phyloP scores from a whole-genome alignment of 2,888 invertebrate genomes.

The Macrophya alboannulata region DNA sequence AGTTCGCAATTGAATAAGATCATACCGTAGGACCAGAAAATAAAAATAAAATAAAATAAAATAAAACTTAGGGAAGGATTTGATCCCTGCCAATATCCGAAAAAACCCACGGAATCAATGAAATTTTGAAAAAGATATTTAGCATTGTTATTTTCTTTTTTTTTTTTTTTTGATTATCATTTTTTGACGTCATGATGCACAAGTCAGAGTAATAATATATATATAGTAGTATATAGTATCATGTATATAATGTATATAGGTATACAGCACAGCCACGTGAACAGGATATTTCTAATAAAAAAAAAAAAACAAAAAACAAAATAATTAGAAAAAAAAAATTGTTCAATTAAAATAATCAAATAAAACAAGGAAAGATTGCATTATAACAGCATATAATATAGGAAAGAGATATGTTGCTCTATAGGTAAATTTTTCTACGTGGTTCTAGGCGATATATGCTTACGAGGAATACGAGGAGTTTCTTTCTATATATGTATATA shows the following conservation, averaged over 20 bases:
- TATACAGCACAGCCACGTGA: slow-evolving; percentile 44
- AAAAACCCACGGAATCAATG: not conserved
- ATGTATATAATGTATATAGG: slow-evolving; percentile 33
- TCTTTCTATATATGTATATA: not conserved
- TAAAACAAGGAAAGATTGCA: not conserved
- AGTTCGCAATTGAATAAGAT: no score
- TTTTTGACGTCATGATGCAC: slow-evolving; percentile 33
- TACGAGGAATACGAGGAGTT: slow-evolving; percentile 34
- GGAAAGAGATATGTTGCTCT: slow-evolving; percentile 16
- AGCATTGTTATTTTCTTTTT: not conserved
- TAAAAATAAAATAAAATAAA: not conserved
- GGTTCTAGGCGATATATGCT: slow-evolving; percentile 23
- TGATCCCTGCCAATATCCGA: not conserved
- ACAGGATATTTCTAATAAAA: slow-evolving; percentile 12
- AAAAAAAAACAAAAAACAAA: not conserved
- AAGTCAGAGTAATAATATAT: slow-evolving; percentile 10
- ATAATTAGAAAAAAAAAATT: not conserved
- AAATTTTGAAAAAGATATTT: slow-evolving; percentile 5
- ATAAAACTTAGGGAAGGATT: not conserved
- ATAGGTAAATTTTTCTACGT: slow-evolving; percentile 16
- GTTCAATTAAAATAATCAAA: not conserved
- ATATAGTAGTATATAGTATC: slow-evolving; percentile 15
- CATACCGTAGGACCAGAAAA: no score
- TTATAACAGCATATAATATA: not conserved
- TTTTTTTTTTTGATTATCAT: not conserved